A percentile compares a stretch with the other conserved stretches of the same genome.
phyloP scores from a whole-genome alignment of 2,888 invertebrate species.

The Tromatobia lineatoria region DNA sequence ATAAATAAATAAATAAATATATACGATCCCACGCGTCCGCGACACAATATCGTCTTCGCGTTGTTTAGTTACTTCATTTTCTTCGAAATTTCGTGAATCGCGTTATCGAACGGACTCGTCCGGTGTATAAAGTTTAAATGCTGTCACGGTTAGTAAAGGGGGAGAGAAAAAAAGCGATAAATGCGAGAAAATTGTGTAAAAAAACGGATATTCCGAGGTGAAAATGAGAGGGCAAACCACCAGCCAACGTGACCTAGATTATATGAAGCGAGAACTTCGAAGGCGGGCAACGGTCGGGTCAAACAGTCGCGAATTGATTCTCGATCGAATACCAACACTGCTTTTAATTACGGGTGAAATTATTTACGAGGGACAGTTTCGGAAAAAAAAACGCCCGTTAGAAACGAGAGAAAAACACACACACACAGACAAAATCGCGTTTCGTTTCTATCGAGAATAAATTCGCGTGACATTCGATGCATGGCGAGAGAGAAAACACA shows the following conservation, averaged over 20 bases:
- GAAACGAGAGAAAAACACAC: neutral
- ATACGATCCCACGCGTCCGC: constrained; percentile 41
- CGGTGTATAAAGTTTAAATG: constrained; percentile 37
- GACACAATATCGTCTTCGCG: constrained; percentile 37
- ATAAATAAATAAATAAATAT: neutral
- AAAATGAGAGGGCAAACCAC: constrained; percentile 72
- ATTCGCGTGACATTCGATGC: constrained; percentile 26
- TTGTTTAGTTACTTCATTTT: constrained; percentile 35
- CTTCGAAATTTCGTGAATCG: constrained; percentile 38
- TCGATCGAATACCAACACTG: constrained; percentile 26
- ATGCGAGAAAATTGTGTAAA: constrained; percentile 3
- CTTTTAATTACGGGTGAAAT: neutral
- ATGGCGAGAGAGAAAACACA: neutral
- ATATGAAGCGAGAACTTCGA: constrained; percentile 77
- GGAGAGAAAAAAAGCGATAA: constrained; percentile 52
- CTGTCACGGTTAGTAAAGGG: constrained; percentile 24
- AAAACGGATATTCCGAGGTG: constrained; percentile 37
- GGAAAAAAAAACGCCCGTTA: neutral
- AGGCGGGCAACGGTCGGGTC: constrained; percentile 40
- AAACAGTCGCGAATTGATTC: constrained; percentile 49
- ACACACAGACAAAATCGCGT: neutral
- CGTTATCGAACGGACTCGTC: constrained; percentile 21
- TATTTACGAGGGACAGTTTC: constrained; percentile 11
- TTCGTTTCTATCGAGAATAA: constrained; percentile 13
- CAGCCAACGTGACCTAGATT: constrained; percentile 83